Evolutionary conservation across 1,140 invertebrate genomes (phyloP).

Genomic region (Pseudomyrmex flavicornis): DNA sequence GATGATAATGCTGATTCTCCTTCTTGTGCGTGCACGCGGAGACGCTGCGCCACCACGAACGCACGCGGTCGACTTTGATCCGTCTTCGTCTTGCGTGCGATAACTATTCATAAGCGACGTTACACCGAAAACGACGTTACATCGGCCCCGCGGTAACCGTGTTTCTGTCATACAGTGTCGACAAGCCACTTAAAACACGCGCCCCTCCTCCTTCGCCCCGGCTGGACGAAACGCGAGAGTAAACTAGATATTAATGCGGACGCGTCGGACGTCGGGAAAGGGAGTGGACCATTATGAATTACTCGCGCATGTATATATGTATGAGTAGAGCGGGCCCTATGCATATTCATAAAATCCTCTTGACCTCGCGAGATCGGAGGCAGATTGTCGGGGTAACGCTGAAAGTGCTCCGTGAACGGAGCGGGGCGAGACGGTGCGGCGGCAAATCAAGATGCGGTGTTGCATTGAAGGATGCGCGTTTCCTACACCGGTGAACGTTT

Average conservation of each 20-base stretch:
- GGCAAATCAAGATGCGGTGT: slow-evolving; percentile 53
- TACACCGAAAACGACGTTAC: slow-evolving; percentile 68
- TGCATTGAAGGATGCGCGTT: slow-evolving; percentile 57
- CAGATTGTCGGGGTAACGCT: slow-evolving; percentile 63
- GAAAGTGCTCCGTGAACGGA: slow-evolving; percentile 51
- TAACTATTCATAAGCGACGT: slow-evolving; percentile 75
- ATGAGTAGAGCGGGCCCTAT: slow-evolving; percentile 66
- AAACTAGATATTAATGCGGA: slow-evolving; percentile 75
- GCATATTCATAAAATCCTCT: slow-evolving; percentile 75
- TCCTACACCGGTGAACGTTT: slow-evolving; percentile 46
- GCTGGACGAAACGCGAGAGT: slow-evolving; percentile 67
- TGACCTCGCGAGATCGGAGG: slow-evolving; percentile 73
- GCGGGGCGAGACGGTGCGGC: slow-evolving; percentile 46
- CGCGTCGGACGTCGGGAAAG: slow-evolving; percentile 66
- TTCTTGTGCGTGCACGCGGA: background rate
- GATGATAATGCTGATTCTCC: background rate
- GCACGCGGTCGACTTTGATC: slow-evolving; percentile 42
- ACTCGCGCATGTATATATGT: slow-evolving; percentile 74
- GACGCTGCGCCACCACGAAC: slow-evolving; percentile 21
- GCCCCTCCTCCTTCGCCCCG: background rate
- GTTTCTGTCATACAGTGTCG: slow-evolving; percentile 74
- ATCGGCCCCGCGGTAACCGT: slow-evolving; percentile 71
- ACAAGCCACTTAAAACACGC: slow-evolving; percentile 71
- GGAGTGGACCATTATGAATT: slow-evolving; percentile 75
- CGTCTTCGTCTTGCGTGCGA: slow-evolving; percentile 64